Percentiles rank a stretch among this genome's conserved stretches.
These are phyloP conservation scores for Rhinopomastus cyanomelas DNA, from an alignment of 2,113 vertebrate genomes.

Conservation along the genomic window DNA sequence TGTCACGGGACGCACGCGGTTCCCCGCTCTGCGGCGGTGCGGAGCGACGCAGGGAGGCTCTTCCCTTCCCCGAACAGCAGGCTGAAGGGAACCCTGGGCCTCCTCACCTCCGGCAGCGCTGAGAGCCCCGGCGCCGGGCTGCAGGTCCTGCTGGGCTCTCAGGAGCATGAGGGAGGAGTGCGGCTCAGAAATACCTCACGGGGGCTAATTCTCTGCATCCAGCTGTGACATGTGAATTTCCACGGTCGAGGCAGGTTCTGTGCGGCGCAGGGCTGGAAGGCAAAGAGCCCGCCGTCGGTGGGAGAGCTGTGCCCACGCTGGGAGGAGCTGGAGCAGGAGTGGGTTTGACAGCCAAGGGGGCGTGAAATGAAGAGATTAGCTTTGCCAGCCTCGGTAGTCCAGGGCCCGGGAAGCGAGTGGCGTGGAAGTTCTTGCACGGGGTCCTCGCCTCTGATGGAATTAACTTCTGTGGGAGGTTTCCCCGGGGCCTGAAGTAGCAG, in stretches of 20 bases:
- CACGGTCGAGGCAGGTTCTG: neutral
- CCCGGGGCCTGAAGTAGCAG: neutral
- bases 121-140: neutral
- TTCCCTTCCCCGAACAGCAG: neutral
- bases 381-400: neutral
- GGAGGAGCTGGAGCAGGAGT: neutral
- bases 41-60: neutral
- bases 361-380: neutral
- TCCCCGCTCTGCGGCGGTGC: neutral
- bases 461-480: neutral
- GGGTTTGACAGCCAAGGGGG: neutral
- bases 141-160: neutral
- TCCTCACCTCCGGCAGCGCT: neutral
- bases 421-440: neutral
- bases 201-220: neutral
- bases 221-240: neutral
- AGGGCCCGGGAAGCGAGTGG: neutral
- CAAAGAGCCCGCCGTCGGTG: neutral
- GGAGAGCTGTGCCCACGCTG: neutral
- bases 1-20: neutral
- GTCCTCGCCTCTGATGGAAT: neutral
- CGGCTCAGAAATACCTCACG: neutral
- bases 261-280: neutral
- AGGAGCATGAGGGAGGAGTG: neutral
- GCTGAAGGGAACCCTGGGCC: neutral